Base-by-base conservation (phyloP, 2,888 invertebrate genomes). In the Ypsolopha scabrella region DNA sequence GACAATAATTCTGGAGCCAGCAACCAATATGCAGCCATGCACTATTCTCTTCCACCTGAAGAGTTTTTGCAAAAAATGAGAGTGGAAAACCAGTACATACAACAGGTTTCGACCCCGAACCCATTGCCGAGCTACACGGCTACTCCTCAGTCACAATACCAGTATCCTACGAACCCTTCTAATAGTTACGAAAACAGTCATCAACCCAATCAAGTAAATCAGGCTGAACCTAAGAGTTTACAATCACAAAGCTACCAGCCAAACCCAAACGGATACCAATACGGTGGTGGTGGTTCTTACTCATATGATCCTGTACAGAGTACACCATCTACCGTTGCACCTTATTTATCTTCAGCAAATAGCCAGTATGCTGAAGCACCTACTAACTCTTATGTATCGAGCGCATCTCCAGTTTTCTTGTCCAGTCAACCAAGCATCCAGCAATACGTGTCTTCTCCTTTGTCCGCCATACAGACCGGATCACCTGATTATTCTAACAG, bases 41-140 rank as follows among this genome's bases (percentile, higher is more conserved):
- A 85, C 67, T 87, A 85, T 62, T 83, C 83, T 36, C 66, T 87
- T 55, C 87, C 87, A 54, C 86, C 87, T 8, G 86, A 87, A 53
- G 81, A 83, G 41, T 87, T 85, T 54, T 64, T 87, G 39, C 82
- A 83, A 51, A 78, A 85, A 56, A 70, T 86, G 65, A 75, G 77
- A 56, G 74, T 75, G 54, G 80, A 81, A 56, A 81, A 69, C 58
- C 80, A 79, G 58, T 83, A 72, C 57, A 70, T 75, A 46, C 78
- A 76, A 58, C 74, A 72, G 53, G 56, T 68, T 48, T 76, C 82
- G 11, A 83, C 85, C 7, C 80, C 73, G 58, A 57, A 75, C 39
- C 72, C 83, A 7, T 73, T 62, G 51, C 57, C 74, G 53, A 71
- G 75, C 34, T 85, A 85, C 55, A 79, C 85, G 49, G 80, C 75